Evolutionary conservation across 1,140 invertebrate species (phyloP).

Genomic region (Ganaspis sp.): DNA sequence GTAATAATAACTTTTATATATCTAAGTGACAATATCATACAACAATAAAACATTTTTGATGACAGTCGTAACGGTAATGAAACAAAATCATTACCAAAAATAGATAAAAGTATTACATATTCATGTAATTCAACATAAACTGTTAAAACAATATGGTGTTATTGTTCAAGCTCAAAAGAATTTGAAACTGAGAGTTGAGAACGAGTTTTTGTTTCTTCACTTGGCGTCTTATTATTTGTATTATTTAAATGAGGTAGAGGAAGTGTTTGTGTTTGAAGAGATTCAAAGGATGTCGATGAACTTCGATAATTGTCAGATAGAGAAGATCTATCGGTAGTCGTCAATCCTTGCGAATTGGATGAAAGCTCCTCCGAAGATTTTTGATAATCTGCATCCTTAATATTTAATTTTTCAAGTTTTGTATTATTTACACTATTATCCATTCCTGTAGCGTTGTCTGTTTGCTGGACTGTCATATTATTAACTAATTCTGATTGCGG

Average conservation of each 20-base stretch:
- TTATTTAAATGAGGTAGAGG: conserved; percentile 67
- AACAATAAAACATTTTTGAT: conserved; percentile 37
- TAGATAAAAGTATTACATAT: conserved; percentile 28
- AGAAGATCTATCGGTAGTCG: conserved; percentile 69
- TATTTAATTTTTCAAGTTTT: no score
- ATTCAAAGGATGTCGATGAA: conserved; percentile 68
- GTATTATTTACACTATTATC: no score
- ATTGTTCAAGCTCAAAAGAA: conserved; percentile 58
- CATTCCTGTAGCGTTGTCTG: no score
- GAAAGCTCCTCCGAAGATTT: conserved; percentile 67
- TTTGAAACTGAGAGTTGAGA: conserved; percentile 47
- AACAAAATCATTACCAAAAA: not conserved
- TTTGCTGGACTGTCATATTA: no score
- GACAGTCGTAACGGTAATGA: conserved; percentile 52
- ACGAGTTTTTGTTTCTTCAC: conserved; percentile 64
- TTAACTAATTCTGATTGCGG: no score
- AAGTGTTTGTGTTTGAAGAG: conserved; percentile 66
- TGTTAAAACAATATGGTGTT: conserved; percentile 44
- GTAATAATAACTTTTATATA: conserved; percentile 33
- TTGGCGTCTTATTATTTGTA: conserved; percentile 70
- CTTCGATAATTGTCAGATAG: conserved; percentile 70
- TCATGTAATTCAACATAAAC: not conserved
- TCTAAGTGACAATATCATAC: conserved; percentile 28
- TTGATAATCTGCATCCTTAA: conserved; percentile 1
- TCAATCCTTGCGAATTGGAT: conserved; percentile 66